These are phyloP conservation scores for Eriosoma lanigerum DNA, from an alignment of 1,140 invertebrate species.

Conservation along the genomic window DNA sequence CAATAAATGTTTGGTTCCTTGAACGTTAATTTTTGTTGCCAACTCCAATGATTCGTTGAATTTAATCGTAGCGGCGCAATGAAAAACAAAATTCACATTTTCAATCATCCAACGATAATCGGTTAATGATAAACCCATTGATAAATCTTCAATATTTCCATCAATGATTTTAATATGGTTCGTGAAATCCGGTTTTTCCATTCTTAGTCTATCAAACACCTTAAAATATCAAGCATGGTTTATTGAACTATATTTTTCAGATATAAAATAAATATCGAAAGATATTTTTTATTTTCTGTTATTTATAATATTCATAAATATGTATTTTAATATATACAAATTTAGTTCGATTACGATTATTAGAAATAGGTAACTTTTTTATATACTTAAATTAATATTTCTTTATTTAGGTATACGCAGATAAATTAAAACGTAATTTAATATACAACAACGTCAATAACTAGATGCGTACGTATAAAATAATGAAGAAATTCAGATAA, in stretches of 20 bases:
- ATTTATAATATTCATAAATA: not conserved
- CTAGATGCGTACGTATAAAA: not conserved
- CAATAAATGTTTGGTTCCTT: slow-evolving; percentile 22
- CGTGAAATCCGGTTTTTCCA: not conserved
- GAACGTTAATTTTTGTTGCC: slow-evolving; percentile 35
- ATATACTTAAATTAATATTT: no score
- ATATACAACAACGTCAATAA: no score
- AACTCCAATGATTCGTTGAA: slow-evolving; percentile 55
- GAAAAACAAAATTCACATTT: slow-evolving; percentile 72
- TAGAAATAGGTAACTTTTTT: not conserved
- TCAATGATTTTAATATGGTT: slow-evolving; percentile 59
- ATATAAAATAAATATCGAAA: not conserved
- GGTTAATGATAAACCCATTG: slow-evolving; percentile 47
- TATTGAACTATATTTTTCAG: not conserved
- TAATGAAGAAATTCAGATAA: not conserved
- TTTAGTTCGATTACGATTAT: not conserved
- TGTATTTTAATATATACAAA: not conserved
- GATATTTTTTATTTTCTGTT: not conserved
- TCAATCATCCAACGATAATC: slow-evolving; percentile 63
- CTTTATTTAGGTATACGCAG: no score
- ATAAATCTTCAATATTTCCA: slow-evolving; percentile 63
- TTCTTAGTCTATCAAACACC: slow-evolving; percentile 20
- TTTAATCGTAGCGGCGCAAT: slow-evolving; percentile 68
- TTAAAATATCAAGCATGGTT: no score
- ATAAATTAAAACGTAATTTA: no score